Conservation (phyloP, 2,888 invertebrate species). For the Amaurobius ferox region DNA sequence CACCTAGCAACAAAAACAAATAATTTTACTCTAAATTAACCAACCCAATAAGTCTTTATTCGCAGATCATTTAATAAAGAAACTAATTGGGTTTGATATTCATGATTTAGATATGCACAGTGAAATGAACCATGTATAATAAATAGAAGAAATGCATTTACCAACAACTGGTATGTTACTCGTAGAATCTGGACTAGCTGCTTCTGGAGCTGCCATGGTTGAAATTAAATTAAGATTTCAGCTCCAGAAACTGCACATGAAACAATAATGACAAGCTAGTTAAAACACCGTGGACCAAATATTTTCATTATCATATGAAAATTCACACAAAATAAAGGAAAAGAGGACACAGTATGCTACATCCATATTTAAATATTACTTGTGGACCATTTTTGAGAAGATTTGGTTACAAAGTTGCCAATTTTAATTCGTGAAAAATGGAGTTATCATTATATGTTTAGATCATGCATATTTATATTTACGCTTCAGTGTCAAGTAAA, state of each 20-base stretch:
- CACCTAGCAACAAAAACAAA: too few relatives aligned
- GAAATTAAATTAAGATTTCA: slow-evolving; percentile 16
- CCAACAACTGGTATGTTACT: slow-evolving; percentile 51
- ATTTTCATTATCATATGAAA: background rate
- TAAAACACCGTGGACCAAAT: background rate
- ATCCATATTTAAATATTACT: slow-evolving; percentile 50
- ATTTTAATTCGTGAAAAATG: background rate
- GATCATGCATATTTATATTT: too few relatives aligned
- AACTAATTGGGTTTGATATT: too few relatives aligned
- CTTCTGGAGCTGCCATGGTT: slow-evolving; percentile 62
- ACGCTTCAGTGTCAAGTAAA: too few relatives aligned
- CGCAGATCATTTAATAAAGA: too few relatives aligned
- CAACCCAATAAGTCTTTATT: too few relatives aligned
- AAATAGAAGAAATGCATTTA: slow-evolving; percentile 6
- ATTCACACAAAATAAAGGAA: slow-evolving; percentile 12
- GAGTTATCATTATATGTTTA: too few relatives aligned
- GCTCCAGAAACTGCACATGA: background rate
- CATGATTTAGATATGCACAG: too few relatives aligned
- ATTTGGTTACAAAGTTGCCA: slow-evolving; percentile 47
- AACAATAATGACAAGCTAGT: background rate
- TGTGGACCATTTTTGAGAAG: slow-evolving; percentile 44
- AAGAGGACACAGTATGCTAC: slow-evolving; percentile 4
- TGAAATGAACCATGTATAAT: too few relatives aligned
- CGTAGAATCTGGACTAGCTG: slow-evolving; percentile 56
- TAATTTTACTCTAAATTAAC: too few relatives aligned